Evolutionary conservation across 92 coral and sea anemone genomes (phyloP).

Genomic region (Umimayanthus kanabou): DNA sequence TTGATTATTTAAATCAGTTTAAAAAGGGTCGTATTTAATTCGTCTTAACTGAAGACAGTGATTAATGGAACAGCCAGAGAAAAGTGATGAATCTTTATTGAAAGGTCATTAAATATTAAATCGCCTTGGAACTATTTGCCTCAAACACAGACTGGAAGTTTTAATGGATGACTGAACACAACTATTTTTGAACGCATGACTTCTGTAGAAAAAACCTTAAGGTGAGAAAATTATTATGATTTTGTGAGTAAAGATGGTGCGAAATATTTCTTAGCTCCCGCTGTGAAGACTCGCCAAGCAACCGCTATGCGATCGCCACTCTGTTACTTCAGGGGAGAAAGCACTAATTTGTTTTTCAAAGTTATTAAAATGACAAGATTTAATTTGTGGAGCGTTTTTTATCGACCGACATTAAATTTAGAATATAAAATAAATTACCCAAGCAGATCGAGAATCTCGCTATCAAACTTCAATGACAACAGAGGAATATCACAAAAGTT

Average conservation of each 20-base stretch:
- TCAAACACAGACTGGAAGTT: background rate
- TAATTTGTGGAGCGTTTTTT: conserved; percentile 3
- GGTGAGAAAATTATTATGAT: background rate
- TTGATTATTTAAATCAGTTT: background rate
- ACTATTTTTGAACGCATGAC: too few relatives aligned
- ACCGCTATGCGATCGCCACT: background rate
- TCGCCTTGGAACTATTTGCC: background rate
- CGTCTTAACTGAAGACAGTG: conserved; percentile 5
- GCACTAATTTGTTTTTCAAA: conserved; percentile 4
- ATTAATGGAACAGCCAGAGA: background rate
- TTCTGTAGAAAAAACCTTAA: background rate
- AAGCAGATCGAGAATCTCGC: background rate
- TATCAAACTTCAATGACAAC: background rate
- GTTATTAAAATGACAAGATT: background rate
- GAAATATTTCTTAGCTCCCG: background rate
- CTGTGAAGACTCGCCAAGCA: background rate
- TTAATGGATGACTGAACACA: background rate
- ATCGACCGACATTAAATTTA: background rate
- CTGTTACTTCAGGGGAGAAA: background rate
- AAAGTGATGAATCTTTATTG: background rate
- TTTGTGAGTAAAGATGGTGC: background rate
- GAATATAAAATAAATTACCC: background rate
- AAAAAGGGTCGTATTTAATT: background rate
- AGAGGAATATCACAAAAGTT: background rate
- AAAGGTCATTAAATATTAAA: background rate